phyloP scores from a whole-genome alignment of 1,140 invertebrate species.

The Philotrypesis tridentata region DNA sequence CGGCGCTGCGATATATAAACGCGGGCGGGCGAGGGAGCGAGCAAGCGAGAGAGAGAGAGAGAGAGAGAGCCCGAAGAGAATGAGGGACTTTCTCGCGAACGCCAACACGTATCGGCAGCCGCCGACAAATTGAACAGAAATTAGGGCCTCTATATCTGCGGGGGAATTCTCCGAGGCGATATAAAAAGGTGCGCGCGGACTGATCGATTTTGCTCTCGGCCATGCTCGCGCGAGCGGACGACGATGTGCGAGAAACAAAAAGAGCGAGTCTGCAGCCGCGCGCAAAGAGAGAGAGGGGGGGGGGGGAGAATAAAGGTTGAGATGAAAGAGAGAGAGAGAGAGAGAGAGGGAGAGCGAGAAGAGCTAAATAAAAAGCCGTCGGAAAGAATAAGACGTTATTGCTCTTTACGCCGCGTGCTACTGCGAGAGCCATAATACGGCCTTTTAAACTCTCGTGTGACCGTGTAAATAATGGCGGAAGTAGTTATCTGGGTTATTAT shows the following conservation, averaged over 20 bases:
- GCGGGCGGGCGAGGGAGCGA: not conserved
- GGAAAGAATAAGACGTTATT: constrained; percentile 37
- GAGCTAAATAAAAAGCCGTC: constrained; percentile 9
- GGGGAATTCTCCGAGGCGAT: constrained; percentile 20
- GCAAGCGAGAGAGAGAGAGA: not conserved
- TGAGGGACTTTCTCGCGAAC: constrained; percentile 10
- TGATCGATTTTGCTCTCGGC: constrained; percentile 34
- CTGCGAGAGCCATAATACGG: not conserved
- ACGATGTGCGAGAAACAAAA: not conserved
- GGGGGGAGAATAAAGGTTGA: constrained; percentile 18
- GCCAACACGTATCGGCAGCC: constrained; percentile 13
- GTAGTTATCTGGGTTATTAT: constrained; percentile 13
- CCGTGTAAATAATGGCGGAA: not conserved
- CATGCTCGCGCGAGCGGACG: not conserved
- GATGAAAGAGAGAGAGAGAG: constrained; percentile 11
- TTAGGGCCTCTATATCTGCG: constrained; percentile 37
- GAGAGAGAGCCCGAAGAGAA: no score
- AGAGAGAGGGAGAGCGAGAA: not conserved
- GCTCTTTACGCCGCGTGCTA: not conserved
- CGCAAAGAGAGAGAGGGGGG: not conserved
- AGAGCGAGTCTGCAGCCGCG: not conserved
- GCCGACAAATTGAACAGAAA: constrained; percentile 44
- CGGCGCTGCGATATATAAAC: not conserved
- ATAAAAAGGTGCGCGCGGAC: constrained; percentile 25
- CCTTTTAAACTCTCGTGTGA: not conserved